Base-by-base conservation (phyloP, 2,797 vertebrate species). In the Lacerta bilineata region DNA sequence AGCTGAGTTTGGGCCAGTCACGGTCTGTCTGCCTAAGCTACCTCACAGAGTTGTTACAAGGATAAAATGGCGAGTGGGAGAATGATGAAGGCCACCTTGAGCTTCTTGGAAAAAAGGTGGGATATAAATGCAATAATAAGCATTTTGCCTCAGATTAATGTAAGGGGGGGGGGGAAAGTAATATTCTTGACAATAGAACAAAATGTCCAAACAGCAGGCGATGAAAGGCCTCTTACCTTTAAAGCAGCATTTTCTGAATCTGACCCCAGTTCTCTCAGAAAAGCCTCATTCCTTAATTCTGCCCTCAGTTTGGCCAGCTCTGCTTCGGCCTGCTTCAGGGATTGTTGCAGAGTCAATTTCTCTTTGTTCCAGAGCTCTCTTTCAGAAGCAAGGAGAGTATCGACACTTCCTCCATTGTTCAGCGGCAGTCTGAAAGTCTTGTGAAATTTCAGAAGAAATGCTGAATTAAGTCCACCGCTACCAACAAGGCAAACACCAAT, bases 351-450 rank as follows among this genome's bases (percentile, higher is more conserved):
- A 0, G 93, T 92, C 55, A 91, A 20, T 90, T 96, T 98, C 95
- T 99, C 99, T 92, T 95, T 97, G 69, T 91, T 94, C 98, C 98
- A 99, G 0, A 96, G 93, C 91, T 98, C 98, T 78, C 97, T 97
- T 94, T 99, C 98, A 15, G 98, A 97, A 86, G 98, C 97, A 59
- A 98, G 93, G 71, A 98, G 95, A 77, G 94, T 23, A 79, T 97
- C 95, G 0, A 97, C 91, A 25, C 96, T 95, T 84, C 97, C 95
- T 87, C 80, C 89, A 78, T 92, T 95, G 39, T 93, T 96, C 0
- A 79, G 82, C 0, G 93, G 93, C 87, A 88, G 94, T 90, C 97
- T 96, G 25, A 94, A 95, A 93, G 95, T 94, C 97, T 98, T 89
- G n/a, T 93, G 71, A 95, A 0, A 55, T 87, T 83, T 27, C 91